These are phyloP conservation scores for Periplaneta americana DNA, from an alignment of 1,140 invertebrate species.

Conservation along the genomic window DNA sequence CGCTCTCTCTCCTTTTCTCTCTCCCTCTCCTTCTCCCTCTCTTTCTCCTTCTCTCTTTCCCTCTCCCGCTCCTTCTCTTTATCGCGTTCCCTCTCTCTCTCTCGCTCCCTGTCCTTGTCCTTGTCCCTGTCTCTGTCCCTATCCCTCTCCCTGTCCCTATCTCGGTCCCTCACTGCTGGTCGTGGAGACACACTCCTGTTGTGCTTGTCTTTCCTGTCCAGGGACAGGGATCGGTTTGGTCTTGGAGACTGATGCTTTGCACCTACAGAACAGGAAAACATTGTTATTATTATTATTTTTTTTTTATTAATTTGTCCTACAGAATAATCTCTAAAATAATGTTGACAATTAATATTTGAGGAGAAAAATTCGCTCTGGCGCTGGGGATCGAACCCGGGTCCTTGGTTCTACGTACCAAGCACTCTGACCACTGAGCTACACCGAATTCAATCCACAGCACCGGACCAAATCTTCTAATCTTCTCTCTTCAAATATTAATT, in stretches of 20 bases:
- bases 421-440: too few relatives aligned
- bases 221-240: constrained; percentile 19
- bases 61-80: constrained; percentile 31
- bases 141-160: constrained; percentile 30
- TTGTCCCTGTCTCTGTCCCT: constrained; percentile 35
- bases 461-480: too few relatives aligned
- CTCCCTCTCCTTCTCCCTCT: constrained; percentile 31
- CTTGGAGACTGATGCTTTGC: constrained; percentile 5
- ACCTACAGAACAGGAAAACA: constrained; percentile 4
- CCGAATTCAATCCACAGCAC: too few relatives aligned
- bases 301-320: too few relatives aligned
- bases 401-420: too few relatives aligned
- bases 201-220: constrained; percentile 23
- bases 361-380: too few relatives aligned
- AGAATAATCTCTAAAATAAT: too few relatives aligned
- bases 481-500: too few relatives aligned
- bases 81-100: constrained; percentile 30
- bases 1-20: constrained; percentile 25
- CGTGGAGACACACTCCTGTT: constrained; percentile 22
- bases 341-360: too few relatives aligned
- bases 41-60: constrained; percentile 30
- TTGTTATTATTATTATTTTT: too few relatives aligned
- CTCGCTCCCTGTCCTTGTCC: constrained; percentile 17
- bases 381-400: too few relatives aligned
- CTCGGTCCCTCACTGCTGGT: constrained; percentile 23